A percentile compares a stretch with the other conserved stretches of the same genome.
Conservation (phyloP, 2,797 vertebrate species). For the Microctenopoma steveboyesi region DNA sequence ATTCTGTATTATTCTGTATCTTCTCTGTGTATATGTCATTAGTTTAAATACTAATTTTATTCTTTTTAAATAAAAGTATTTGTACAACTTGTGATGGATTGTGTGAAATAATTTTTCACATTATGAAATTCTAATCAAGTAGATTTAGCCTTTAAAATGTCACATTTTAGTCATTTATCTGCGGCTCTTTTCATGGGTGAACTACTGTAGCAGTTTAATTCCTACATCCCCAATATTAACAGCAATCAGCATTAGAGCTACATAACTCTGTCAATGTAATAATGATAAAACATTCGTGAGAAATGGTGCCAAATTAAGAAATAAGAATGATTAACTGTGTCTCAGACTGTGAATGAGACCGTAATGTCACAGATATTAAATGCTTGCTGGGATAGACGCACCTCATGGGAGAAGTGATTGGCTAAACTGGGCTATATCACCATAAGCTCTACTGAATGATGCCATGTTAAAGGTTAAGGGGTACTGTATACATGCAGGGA, state of each 20-base stretch:
- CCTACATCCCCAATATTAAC: conserved; percentile 19
- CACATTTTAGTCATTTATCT: conserved; percentile 42
- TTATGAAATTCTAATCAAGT: conserved; percentile 14
- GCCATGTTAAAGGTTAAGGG: conserved; percentile 56
- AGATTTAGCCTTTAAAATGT: conserved; percentile 41
- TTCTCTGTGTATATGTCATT: too few relatives aligned
- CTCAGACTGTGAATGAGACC: conserved; percentile 3
- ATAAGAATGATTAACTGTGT: neutral
- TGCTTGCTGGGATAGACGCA: neutral
- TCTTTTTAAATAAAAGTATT: too few relatives aligned
- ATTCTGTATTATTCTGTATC: too few relatives aligned
- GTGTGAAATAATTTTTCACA: too few relatives aligned
- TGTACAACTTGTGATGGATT: conserved; percentile 23
- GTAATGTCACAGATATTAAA: neutral
- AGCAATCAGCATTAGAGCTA: conserved; percentile 13
- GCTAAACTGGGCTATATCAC: conserved; percentile 7
- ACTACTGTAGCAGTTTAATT: conserved; percentile 25
- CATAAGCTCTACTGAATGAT: conserved; percentile 34
- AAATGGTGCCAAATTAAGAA: conserved; percentile 9
- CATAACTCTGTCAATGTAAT: conserved; percentile 1
- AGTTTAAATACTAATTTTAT: too few relatives aligned
- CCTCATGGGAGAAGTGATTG: conserved; percentile 9
- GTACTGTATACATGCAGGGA: conserved; percentile 31
- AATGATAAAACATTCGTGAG: conserved; percentile 16
- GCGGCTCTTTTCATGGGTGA: conserved; percentile 21